Conservation (phyloP, 2,797 vertebrate genomes). For the Tadarida brasiliensis region DNA sequence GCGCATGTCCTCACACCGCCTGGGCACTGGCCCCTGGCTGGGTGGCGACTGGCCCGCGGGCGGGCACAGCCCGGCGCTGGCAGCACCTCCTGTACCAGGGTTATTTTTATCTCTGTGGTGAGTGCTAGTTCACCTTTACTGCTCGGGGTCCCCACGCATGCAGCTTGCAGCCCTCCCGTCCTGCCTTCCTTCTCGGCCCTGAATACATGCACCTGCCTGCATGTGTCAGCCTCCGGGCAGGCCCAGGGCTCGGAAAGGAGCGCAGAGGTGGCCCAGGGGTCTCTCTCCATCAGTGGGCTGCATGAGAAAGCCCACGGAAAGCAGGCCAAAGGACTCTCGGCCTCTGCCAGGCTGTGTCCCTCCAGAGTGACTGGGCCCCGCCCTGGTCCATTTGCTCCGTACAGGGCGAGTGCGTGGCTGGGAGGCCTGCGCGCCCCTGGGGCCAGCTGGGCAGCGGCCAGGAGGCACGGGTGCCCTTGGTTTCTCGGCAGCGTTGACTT, state of each 20-base stretch:
- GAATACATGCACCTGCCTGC: not conserved
- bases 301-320: not conserved
- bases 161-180: not conserved
- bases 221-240: not conserved
- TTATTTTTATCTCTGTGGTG: slow-evolving; percentile 72
- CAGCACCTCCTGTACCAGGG: slow-evolving; percentile 65
- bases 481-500: slow-evolving; percentile 81
- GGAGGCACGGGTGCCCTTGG: slow-evolving; percentile 78
- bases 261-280: not conserved
- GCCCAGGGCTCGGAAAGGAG: not conserved
- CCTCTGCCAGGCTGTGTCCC: slow-evolving; percentile 40
- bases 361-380: not conserved
- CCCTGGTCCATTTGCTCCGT: not conserved
- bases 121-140: slow-evolving; percentile 44
- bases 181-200: not conserved
- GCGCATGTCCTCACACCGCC: not conserved
- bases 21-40: not conserved
- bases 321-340: not conserved
- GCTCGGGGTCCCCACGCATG: not conserved
- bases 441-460: slow-evolving; percentile 69
- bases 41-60: not conserved
- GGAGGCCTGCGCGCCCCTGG: not conserved
- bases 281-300: not conserved
- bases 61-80: slow-evolving; percentile 26
- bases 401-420: not conserved